These are phyloP conservation scores for Limanda limanda DNA, from an alignment of 2,113 vertebrate genomes.

Conservation along the genomic window DNA sequence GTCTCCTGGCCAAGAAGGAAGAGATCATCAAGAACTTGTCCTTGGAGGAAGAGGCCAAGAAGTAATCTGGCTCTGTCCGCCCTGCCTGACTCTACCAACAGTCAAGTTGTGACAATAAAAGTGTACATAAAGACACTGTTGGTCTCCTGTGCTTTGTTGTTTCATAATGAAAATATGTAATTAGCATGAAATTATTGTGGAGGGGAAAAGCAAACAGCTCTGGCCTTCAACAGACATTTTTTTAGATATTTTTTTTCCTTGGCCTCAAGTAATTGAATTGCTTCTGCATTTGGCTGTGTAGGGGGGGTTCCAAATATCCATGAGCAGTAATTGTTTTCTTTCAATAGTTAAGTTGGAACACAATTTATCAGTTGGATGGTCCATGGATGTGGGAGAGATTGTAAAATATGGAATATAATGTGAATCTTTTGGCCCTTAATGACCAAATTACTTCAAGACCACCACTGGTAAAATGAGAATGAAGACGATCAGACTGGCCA, in stretches of 20 bases:
- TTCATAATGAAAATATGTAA: background rate
- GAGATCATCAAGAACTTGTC: constrained; percentile 96
- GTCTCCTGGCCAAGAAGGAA: constrained; percentile 97
- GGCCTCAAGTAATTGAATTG: background rate
- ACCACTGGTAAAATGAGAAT: background rate
- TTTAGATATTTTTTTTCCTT: background rate
- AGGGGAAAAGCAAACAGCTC: too few species aligned
- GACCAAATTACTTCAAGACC: background rate
- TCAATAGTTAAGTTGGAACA: background rate
- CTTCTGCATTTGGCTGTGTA: background rate
- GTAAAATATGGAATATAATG: background rate
- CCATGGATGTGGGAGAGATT: background rate
- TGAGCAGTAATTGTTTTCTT: background rate
- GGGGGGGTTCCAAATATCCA: background rate
- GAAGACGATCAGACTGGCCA: background rate
- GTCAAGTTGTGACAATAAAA: constrained; percentile 74
- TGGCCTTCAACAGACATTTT: background rate
- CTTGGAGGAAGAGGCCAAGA: constrained; percentile 97
- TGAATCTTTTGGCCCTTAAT: background rate
- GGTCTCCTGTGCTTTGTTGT: constrained; percentile 20
- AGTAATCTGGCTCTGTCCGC: constrained; percentile 76
- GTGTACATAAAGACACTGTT: constrained; percentile 74
- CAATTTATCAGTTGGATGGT: too few species aligned
- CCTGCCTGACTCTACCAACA: constrained; percentile 40
- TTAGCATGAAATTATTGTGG: background rate